phyloP scores from a whole-genome alignment of 2,888 invertebrate genomes.

The Ormyrus rosae region DNA sequence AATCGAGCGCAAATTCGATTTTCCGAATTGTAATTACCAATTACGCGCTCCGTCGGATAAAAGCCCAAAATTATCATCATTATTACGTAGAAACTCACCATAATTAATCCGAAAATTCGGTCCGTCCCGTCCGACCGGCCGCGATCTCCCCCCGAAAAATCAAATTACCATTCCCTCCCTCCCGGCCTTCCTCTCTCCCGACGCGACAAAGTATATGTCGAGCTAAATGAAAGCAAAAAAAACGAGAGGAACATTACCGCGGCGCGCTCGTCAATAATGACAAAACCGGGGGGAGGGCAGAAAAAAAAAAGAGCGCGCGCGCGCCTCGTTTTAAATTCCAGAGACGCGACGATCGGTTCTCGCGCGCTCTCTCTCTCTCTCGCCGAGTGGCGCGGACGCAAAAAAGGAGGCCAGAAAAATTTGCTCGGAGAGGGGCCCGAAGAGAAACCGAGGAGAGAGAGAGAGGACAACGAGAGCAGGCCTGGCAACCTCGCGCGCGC shows the following conservation, averaged over 20 bases:
- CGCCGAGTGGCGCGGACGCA: slow-evolving; percentile 2
- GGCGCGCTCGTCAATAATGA: slow-evolving; percentile 48
- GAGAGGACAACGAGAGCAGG: slow-evolving; percentile 12
- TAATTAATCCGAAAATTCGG: slow-evolving; percentile 15
- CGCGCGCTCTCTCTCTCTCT: slow-evolving; percentile 4
- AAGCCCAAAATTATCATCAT: slow-evolving; percentile 11
- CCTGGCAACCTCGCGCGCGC: background rate
- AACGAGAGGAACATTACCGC: background rate
- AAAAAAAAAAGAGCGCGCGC: background rate
- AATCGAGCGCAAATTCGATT: slow-evolving; percentile 7
- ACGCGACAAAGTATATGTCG: too few relatives aligned
- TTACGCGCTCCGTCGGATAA: slow-evolving; percentile 7
- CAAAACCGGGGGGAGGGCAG: slow-evolving; percentile 29
- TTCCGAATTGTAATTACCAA: slow-evolving; percentile 35
- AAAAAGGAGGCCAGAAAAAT: slow-evolving; percentile 20
- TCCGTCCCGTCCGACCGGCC: background rate
- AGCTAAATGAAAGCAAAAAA: background rate
- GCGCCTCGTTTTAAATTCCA: slow-evolving; percentile 54
- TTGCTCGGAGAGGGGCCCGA: background rate
- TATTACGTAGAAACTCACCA: background rate
- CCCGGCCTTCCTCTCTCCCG: background rate
- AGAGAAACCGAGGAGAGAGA: slow-evolving; percentile 12
- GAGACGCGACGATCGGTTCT: slow-evolving; percentile 42
- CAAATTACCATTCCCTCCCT: slow-evolving; percentile 23
- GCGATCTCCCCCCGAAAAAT: slow-evolving; percentile 15